Evolutionary conservation across 2,797 vertebrate species (phyloP).

Genomic region (Cynodonichthys magdalenae): DNA sequence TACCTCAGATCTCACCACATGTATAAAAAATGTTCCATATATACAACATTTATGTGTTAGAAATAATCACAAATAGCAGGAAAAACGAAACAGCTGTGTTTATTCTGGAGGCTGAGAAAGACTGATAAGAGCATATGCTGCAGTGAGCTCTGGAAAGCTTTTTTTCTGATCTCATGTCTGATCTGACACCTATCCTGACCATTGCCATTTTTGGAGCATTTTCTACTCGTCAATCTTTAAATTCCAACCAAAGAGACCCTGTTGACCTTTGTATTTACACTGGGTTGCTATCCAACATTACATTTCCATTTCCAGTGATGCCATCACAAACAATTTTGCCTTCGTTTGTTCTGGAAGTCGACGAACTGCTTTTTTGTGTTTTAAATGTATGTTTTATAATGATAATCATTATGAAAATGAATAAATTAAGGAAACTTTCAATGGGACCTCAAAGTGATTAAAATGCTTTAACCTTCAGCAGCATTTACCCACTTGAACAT

Average conservation of each 20-base stretch:
- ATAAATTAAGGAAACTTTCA: conserved; percentile 22
- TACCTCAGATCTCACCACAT: conserved; percentile 34
- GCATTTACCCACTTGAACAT: conserved; percentile 44
- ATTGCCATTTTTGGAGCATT: conserved; percentile 22
- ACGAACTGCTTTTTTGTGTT: neutral
- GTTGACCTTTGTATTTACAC: conserved; percentile 51
- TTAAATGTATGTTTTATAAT: conserved; percentile 18
- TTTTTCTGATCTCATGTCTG: conserved; percentile 20
- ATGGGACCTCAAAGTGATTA: conserved; percentile 39
- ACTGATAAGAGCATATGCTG: conserved; percentile 44
- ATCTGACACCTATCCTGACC: conserved; percentile 31
- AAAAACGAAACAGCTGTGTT: conserved; percentile 72
- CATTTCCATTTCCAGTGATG: conserved; percentile 18
- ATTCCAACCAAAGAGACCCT: conserved; percentile 55
- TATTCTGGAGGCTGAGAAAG: conserved; percentile 49
- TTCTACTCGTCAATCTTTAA: conserved; percentile 23
- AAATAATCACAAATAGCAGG: conserved; percentile 60
- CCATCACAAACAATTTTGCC: neutral
- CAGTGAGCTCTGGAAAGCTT: conserved; percentile 25
- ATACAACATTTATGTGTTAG: conserved; percentile 63
- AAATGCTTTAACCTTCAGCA: conserved; percentile 46
- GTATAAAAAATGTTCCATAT: conserved; percentile 60
- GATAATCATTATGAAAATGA: conserved; percentile 57
- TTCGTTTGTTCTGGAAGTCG: conserved; percentile 1
- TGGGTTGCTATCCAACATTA: conserved; percentile 9